Base-by-base conservation (phyloP, 2,888 invertebrate species). In the Sarcophaga variegata region DNA sequence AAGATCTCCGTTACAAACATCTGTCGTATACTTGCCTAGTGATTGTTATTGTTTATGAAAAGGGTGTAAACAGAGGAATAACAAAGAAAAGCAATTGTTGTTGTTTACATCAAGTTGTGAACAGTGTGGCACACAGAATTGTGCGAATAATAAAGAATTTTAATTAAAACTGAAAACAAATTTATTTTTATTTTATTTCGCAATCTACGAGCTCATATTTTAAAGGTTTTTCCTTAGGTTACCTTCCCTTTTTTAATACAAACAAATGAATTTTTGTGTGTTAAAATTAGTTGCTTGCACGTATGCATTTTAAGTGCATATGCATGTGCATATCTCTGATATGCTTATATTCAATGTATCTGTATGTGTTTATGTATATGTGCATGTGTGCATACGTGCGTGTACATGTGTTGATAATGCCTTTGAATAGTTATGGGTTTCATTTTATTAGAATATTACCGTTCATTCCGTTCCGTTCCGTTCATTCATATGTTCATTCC, bases 361-460 rank as follows among this genome's bases (percentile, higher is more conserved):
- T 60, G 22, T 77, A 20, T 25, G 17, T 63, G 47, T 60, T 12
- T 66, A 22, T 45, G 74, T 81, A 22, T 63, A 69, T 70, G 78
- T 17, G 45, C 37, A 37, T 66, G 49, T 74, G 27, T 74, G 60
- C 20, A 12, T 64, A 64, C 59, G 69, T 81, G 69, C 62, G 25
- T 76, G 76, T 72, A 49, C 79, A 78, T 70, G 69, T 81, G 81
- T 74, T 77, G 83, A 74, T 87, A 82, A 83, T 85, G 78, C 81
- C 74, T 84, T 79, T 82, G 78, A 81, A 84, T 87, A 87, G 87
- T 87, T 87, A 87, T 82, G 84, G 87, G 76, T 87, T 82, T 82
- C 81, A 76, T 84, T 84, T 87, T 87, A 87, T 87, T 87, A 84
- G 84, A 84, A 80, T 82, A 84, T 81, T 81, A 80, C 83, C 76